Conservation (phyloP, 2,113 vertebrate genomes). For the Regulus satrapa region DNA sequence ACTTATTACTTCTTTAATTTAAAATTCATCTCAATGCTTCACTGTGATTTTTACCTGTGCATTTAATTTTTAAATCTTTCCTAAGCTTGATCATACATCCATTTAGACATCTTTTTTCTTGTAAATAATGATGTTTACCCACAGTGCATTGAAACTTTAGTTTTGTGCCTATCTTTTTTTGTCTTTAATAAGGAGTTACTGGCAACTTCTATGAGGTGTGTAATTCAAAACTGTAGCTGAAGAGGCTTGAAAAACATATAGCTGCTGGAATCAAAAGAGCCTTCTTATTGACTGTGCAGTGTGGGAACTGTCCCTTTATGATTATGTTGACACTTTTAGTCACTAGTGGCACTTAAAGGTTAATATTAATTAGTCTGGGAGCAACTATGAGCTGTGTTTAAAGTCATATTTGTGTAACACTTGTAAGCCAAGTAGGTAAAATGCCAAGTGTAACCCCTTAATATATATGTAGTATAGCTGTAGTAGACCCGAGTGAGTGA, state of each 20-base stretch:
- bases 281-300: not conserved
- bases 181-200: not conserved
- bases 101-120: slow-evolving; percentile 38
- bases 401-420: slow-evolving; percentile 22
- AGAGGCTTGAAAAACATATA: slow-evolving; percentile 23
- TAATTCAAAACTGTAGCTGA: slow-evolving; percentile 11
- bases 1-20: slow-evolving; percentile 50
- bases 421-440: slow-evolving; percentile 3
- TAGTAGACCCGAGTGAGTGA: not conserved
- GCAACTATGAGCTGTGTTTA: not conserved
- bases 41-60: slow-evolving; percentile 41
- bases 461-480: slow-evolving; percentile 2
- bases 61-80: slow-evolving; percentile 47
- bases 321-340: slow-evolving; percentile 9
- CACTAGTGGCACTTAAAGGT: slow-evolving; percentile 35
- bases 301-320: not conserved
- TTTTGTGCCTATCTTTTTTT: slow-evolving; percentile 45
- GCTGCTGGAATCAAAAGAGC: slow-evolving; percentile 20
- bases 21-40: slow-evolving; percentile 39
- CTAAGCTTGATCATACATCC: slow-evolving; percentile 10
- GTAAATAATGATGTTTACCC: slow-evolving; percentile 56
- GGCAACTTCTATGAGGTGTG: not conserved
- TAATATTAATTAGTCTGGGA: slow-evolving; percentile 11
- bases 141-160: slow-evolving; percentile 41
- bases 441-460: not conserved